Percentiles rank a stretch among this genome's conserved stretches.
These are phyloP conservation scores for Tauraco erythrolophus DNA, from an alignment of 2,113 vertebrate genomes.

Conservation along the genomic window DNA sequence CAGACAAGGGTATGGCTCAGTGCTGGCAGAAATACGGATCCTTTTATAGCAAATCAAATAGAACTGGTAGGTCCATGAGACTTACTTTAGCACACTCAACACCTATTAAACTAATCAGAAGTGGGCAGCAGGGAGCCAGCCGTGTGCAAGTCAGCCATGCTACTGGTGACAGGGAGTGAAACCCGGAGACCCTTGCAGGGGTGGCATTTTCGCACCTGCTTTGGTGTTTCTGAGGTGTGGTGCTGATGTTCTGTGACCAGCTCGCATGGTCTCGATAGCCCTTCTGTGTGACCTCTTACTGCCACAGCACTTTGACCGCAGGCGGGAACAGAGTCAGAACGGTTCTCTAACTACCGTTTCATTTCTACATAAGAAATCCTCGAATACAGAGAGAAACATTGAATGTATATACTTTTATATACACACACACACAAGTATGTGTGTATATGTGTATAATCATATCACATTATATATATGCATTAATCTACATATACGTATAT, in stretches of 20 bases:
- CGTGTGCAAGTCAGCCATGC: not conserved
- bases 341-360: not conserved
- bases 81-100: not conserved
- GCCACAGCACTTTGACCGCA: not conserved
- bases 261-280: not conserved
- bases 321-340: not conserved
- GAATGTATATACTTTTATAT: not conserved
- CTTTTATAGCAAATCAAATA: not conserved
- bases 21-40: not conserved
- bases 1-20: not conserved
- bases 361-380: not conserved
- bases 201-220: not conserved
- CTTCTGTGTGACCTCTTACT: not conserved
- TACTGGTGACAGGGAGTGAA: not conserved
- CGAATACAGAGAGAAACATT: not conserved
- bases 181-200: not conserved
- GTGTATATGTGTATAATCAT: not conserved
- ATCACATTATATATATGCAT: not conserved
- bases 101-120: not conserved
- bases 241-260: not conserved
- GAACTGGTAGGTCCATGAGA: not conserved
- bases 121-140: not conserved
- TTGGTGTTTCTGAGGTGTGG: not conserved
- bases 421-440: fast-evolving
- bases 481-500: not conserved